Evolutionary conservation across 1,140 invertebrate species (phyloP), one percentile per base, ranked within the genome.

Genomic region (Caligus rogercresseyi): DNA sequence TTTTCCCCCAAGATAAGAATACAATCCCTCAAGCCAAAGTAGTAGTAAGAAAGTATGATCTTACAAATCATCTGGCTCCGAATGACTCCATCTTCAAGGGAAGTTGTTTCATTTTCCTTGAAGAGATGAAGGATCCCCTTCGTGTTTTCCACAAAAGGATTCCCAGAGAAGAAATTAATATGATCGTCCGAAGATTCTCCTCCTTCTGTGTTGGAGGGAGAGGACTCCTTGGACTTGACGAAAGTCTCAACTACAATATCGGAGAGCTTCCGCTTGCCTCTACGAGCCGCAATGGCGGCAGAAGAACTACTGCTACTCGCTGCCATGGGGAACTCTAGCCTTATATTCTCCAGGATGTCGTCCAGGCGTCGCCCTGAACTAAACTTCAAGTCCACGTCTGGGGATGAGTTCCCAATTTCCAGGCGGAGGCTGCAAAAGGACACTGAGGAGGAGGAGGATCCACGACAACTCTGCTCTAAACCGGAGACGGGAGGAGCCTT

Each of bases 51-150:
- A 43, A 11, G 31, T 43, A n/a, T 7, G n/a, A 15, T 19, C 11
- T 54, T 54, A 54, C 53, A 60, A 25, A 60, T 26, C 57, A 60
- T 60, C 16, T 25, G 57, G 21, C 57, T 60, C 65, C 85, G 78
- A 16, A 70, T 67, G n/a, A 71, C 70, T 64, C 72, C 73, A 64
- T 73, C 72, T 59, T 75, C 72, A 57, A 78, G 61, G 20, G 67
- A 67, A 23, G 71, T 73, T 13, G 68, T 65, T 43, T 67, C 66
- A 58, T 67, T 69, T 24, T 19, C 90, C 74, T 95, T 95, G 72
- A 92, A 96, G 0, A 97, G 75, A 79, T 98, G 93, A 20, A 98
- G 75, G 54, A 98, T 85, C 54, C 95, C 95, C 73, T 92, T 93
- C 0, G 89, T 94, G 25, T 91, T 82, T 78, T 98, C 95, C 4